A percentile compares a stretch with the other conserved stretches of the same genome.
These are phyloP conservation scores for zebrafish (Danio rerio) DNA, from an alignment of 2,113 vertebrate species.

Conservation along the genomic window DNA sequence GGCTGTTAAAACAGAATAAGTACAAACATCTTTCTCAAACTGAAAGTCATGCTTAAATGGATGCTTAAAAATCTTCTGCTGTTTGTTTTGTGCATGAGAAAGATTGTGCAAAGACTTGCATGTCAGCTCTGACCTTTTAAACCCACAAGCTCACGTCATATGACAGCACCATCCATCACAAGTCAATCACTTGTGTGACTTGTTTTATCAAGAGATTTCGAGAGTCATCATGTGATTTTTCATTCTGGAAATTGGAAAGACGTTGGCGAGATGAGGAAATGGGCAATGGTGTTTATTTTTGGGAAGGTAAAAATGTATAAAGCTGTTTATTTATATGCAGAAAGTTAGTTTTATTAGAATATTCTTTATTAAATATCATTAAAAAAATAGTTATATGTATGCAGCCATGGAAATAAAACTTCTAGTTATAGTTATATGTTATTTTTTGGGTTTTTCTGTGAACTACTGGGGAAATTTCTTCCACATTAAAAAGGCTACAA, in stretches of 20 bases:
- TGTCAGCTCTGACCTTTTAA: constrained; percentile 40
- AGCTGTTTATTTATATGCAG: background rate
- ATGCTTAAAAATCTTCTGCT: background rate
- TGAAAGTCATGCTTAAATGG: background rate
- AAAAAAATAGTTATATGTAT: background rate
- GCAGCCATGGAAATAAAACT: too few species aligned
- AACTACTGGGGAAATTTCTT: too few species aligned
- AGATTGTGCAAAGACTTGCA: background rate
- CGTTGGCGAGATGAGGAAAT: background rate
- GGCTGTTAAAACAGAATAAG: background rate
- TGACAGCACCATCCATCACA: background rate
- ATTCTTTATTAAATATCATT: background rate
- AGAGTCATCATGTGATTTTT: background rate
- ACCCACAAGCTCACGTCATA: background rate
- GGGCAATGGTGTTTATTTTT: background rate
- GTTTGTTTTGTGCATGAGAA: background rate
- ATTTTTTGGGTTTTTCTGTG: too few species aligned
- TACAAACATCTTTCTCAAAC: background rate
- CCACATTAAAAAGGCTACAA: too few species aligned
- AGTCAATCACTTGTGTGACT: background rate
- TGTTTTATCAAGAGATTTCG: background rate
- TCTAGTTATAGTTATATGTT: too few species aligned
- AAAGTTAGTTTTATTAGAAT: background rate
- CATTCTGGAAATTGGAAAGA: background rate
- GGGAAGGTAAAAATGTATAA: background rate